Percentiles rank a stretch among this genome's conserved stretches.
phyloP scores from a whole-genome alignment of 2,113 vertebrate genomes.

The Atlantisia rogersi region DNA sequence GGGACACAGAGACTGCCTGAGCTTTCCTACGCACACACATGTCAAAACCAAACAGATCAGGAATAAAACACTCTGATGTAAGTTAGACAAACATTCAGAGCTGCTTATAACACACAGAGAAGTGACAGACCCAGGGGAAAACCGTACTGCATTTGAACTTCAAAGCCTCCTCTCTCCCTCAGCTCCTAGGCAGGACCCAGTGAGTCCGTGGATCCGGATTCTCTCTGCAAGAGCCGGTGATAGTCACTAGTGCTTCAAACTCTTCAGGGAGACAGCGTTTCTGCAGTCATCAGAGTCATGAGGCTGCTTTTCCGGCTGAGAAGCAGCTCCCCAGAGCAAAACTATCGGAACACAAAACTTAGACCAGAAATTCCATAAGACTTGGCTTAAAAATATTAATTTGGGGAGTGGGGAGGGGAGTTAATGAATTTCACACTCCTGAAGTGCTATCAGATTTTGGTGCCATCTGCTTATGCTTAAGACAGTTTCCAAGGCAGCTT shows the following conservation, averaged over 20 bases:
- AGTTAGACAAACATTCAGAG: not conserved
- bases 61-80: not conserved
- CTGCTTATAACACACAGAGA: not conserved
- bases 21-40: not conserved
- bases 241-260: not conserved
- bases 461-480: conserved; percentile 48
- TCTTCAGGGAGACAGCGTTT: accelerated
- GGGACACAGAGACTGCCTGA: not conserved
- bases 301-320: not conserved
- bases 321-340: not conserved
- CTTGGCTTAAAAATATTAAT: conserved; percentile 24
- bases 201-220: not conserved
- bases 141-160: not conserved
- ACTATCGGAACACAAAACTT: not conserved
- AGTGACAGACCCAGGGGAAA: not conserved
- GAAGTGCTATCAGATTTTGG: conserved; percentile 26
- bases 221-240: not conserved
- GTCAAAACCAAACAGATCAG: not conserved
- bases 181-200: not conserved
- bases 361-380: not conserved
- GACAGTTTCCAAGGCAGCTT: conserved; percentile 3
- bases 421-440: conserved; percentile 48
- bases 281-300: not conserved
- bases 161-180: not conserved
- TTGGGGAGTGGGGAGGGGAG: not conserved